Evolutionary conservation across 2,888 invertebrate species (phyloP).

Genomic region (Reticulitermes lucifugus): DNA sequence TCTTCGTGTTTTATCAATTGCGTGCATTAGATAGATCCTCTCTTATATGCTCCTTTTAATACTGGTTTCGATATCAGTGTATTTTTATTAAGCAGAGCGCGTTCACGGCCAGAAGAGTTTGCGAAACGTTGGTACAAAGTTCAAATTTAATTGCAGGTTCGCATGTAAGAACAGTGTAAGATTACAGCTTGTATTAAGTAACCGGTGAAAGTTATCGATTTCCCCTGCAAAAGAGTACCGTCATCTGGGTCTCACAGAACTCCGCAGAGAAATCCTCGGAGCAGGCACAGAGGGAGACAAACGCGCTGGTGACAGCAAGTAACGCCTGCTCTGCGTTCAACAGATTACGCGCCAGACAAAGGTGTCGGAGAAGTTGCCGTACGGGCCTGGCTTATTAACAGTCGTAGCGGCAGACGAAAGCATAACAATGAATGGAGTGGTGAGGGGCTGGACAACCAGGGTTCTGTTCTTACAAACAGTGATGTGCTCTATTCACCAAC

Average conservation of each 20-base stretch:
- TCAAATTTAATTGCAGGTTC: not conserved
- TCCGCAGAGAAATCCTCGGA: not conserved
- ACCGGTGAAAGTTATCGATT: not conserved
- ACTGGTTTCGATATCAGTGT: no score
- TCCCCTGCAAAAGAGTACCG: not conserved
- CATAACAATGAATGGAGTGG: no score
- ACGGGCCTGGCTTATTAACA: not conserved
- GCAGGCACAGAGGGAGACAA: not conserved
- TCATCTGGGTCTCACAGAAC: not conserved
- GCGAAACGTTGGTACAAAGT: no score
- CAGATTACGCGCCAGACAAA: not conserved
- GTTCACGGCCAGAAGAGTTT: no score
- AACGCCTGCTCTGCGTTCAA: not conserved
- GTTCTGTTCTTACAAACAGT: no score
- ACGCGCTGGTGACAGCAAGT: not conserved
- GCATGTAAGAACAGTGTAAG: not conserved
- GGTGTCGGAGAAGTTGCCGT: not conserved
- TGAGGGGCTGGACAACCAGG: no score
- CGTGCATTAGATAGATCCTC: no score
- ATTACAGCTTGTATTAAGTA: not conserved
- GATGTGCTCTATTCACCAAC: no score
- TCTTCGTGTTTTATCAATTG: no score
- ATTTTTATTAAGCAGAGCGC: no score
- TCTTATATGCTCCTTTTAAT: no score
- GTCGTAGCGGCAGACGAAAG: no score